Evolutionary conservation across 53 echinoderm and acorn worm species (phyloP), one percentile per base, ranked within the genome.

Genomic region (Paracentrotus lividus): DNA sequence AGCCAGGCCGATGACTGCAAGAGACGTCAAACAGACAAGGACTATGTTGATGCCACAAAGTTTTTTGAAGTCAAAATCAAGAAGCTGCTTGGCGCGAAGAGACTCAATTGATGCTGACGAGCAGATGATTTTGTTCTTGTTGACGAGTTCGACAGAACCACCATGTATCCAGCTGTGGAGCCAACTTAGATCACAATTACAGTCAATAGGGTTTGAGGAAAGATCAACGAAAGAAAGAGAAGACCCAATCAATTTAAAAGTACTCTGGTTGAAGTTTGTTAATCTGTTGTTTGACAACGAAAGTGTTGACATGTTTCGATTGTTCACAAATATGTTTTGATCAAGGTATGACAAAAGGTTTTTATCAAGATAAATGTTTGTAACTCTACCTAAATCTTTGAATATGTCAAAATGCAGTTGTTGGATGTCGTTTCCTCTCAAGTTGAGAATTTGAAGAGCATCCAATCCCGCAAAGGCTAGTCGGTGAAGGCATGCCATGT

Each of bases 281-380:
- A 81, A 81, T 47, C 10, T 81, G 81, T 81, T 81, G 26, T 81
- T n/a, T 45, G 81, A 32, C 26, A 81, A 45, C 33, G 20, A 81
- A n/a, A 81, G 81, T 36, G 36, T 72, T 36, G 40, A 32, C 36
- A 72, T 18, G 20, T 7, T 40, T 15, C 36, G 20, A 26, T 81
- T 81, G 13, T 81, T 81, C 47, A 27, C 9, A 47, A 81, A 81
- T 26, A 81, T n/a, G 8, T n/a, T 8, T 0, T 24, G 44, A 45
- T 81, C 47, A n/a, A 81, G 47, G 81, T 81, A 26, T n/a, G 44
- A 7, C 9, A 81, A 13, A 3, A 4, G 10, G 20, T 81, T 81
- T 1, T 16, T 16, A 5, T 10, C 2, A 20, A 81, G 24, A 26
- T 81, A n/a, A 26, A 81, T 44, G 9, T n/a, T 2, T 47, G 45